phyloP scores from a whole-genome alignment of 2,888 invertebrate genomes.

The Noctua pronuba region DNA sequence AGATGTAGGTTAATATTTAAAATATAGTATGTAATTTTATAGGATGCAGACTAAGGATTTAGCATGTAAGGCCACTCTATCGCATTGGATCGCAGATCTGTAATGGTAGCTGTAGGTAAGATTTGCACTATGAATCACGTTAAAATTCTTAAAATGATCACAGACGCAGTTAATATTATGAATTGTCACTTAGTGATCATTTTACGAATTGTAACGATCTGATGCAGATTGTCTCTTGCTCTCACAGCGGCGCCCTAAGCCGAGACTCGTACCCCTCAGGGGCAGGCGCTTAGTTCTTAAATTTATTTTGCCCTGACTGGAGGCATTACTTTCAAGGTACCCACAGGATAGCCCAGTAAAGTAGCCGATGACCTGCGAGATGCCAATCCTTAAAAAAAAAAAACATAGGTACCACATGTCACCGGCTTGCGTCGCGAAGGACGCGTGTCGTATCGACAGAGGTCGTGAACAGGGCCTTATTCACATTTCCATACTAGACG shows the following conservation, averaged over 20 bases:
- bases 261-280: neutral
- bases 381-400: neutral
- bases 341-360: neutral
- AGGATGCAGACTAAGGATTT: too few species aligned
- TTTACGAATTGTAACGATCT: too few species aligned
- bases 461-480: neutral
- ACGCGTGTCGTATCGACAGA: neutral
- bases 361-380: neutral
- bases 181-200: too few species aligned
- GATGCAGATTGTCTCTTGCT: neutral
- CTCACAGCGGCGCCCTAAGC: neutral
- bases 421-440: too few species aligned
- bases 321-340: neutral
- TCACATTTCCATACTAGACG: conserved; percentile 44
- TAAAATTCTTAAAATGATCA: too few species aligned
- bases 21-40: too few species aligned
- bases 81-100: too few species aligned
- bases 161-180: too few species aligned
- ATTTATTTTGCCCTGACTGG: neutral
- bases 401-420: neutral
- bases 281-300: neutral
- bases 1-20: too few species aligned
- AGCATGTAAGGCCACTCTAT: too few species aligned
- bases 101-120: too few species aligned
- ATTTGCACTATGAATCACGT: too few species aligned